Evolutionary conservation across 1,140 invertebrate genomes (phyloP).

Genomic region (Penaeus vannamei): DNA sequence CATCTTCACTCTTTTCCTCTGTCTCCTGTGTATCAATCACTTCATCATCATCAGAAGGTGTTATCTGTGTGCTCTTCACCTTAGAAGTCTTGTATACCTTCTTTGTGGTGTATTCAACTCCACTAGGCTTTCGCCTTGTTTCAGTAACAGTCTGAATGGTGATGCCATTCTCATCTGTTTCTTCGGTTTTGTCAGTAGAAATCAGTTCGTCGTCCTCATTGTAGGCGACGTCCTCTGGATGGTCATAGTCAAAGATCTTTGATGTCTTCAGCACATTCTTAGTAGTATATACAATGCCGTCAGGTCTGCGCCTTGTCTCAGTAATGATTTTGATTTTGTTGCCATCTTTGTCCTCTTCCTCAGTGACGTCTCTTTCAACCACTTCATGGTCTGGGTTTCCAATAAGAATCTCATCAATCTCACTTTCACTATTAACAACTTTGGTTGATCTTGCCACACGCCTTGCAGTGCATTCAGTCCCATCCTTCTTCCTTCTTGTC

Average conservation of each 20-base stretch:
- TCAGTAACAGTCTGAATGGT: conserved; percentile 66
- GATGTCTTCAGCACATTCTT: conserved; percentile 67
- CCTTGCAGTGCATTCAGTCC: conserved; percentile 63
- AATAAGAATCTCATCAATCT: conserved; percentile 67
- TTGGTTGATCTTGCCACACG: conserved; percentile 64
- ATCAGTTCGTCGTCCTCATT: conserved; percentile 64
- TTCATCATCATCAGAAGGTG: conserved; percentile 66
- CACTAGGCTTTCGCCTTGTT: conserved; percentile 62
- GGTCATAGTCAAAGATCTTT: conserved; percentile 68
- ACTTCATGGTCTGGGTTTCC: conserved; percentile 67
- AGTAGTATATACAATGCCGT: conserved; percentile 67
- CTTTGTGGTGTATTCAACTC: conserved; percentile 66
- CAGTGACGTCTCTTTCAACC: conserved; percentile 60
- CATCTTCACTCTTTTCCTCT: conserved; percentile 64
- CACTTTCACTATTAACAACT: conserved; percentile 61
- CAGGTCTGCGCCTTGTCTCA: conserved; percentile 63
- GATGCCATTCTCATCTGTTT: conserved; percentile 65
- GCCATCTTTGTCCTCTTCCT: conserved; percentile 66
- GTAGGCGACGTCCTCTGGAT: conserved; percentile 66
- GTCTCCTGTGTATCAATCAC: conserved; percentile 65
- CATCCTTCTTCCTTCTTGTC: conserved; percentile 66
- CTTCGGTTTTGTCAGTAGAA: conserved; percentile 54
- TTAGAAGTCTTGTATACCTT: conserved; percentile 68
- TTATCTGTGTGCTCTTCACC: conserved; percentile 61
- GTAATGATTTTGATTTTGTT: conserved; percentile 68